These are phyloP conservation scores for Crotalus horridus DNA, from an alignment of 2,113 vertebrate species.

Conservation along the genomic window DNA sequence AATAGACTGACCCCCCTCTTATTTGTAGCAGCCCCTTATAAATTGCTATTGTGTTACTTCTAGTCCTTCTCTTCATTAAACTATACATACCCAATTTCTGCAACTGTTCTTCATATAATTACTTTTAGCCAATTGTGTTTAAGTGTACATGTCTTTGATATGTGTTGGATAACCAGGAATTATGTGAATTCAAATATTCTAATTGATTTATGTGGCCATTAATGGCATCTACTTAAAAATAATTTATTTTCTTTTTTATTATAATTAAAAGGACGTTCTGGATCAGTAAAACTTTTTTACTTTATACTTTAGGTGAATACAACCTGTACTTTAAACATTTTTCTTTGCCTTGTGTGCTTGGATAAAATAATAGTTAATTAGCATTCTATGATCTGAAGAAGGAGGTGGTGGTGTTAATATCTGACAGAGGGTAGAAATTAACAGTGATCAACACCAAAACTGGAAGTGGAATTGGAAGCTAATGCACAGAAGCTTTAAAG, in stretches of 20 bases:
- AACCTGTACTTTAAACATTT: not conserved
- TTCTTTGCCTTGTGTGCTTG: conserved; percentile 5
- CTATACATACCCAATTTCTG: not conserved
- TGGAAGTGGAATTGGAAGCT: not conserved
- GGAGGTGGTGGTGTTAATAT: not conserved
- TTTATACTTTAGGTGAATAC: conserved; percentile 6
- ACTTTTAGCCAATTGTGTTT: not conserved
- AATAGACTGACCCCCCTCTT: not conserved
- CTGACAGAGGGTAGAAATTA: not conserved
- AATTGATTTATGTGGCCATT: not conserved
- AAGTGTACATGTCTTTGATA: not conserved
- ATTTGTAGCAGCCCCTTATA: not conserved
- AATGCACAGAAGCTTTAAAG: not conserved
- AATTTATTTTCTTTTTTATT: not conserved
- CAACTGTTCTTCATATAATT: not conserved
- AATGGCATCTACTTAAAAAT: not conserved
- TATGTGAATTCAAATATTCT: not conserved
- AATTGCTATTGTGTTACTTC: not conserved
- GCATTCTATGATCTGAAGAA: conserved; percentile 7
- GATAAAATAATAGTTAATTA: not conserved
- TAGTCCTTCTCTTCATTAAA: not conserved
- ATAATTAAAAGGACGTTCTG: not conserved
- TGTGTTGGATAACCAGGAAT: not conserved
- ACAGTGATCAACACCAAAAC: not conserved
- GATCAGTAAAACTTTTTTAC: not conserved